Evolutionary conservation across 2,797 vertebrate species (phyloP).

Genomic region (Neomorphus geoffroyi): DNA sequence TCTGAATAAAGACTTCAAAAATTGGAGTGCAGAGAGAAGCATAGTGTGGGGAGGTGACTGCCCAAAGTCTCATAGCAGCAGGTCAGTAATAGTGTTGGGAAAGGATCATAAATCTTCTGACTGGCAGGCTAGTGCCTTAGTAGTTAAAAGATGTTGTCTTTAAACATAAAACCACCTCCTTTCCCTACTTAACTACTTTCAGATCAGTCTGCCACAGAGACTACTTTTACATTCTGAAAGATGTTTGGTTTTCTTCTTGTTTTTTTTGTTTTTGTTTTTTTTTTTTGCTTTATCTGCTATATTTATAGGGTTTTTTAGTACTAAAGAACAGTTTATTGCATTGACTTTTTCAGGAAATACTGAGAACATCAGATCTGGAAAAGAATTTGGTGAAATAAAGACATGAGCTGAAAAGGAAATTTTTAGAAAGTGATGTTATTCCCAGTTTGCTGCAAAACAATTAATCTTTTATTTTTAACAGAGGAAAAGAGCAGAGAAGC

Average conservation of each 20-base stretch:
- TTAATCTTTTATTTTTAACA: conserved; percentile 25
- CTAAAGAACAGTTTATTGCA: neutral
- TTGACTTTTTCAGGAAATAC: neutral
- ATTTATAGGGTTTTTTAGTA: neutral
- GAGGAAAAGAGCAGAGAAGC: neutral
- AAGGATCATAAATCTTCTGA: neutral
- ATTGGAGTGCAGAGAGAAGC: neutral
- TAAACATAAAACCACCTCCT: neutral
- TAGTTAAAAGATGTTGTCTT: neutral
- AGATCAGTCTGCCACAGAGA: neutral
- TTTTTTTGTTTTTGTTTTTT: neutral
- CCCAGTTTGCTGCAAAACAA: conserved; percentile 47
- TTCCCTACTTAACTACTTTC: neutral
- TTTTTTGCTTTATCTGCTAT: neutral
- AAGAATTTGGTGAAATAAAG: conserved; percentile 50
- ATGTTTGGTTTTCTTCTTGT: no score
- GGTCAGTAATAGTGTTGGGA: neutral
- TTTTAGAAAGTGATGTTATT: conserved; percentile 66
- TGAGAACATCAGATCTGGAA: conserved; percentile 21
- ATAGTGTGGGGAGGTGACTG: neutral
- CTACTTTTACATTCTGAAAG: neutral
- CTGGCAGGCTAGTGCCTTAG: neutral
- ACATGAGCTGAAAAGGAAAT: conserved; percentile 36
- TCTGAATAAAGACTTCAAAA: neutral
- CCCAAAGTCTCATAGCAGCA: neutral